Conservation (phyloP, 2,888 invertebrate genomes). For the Alcis repandata region DNA sequence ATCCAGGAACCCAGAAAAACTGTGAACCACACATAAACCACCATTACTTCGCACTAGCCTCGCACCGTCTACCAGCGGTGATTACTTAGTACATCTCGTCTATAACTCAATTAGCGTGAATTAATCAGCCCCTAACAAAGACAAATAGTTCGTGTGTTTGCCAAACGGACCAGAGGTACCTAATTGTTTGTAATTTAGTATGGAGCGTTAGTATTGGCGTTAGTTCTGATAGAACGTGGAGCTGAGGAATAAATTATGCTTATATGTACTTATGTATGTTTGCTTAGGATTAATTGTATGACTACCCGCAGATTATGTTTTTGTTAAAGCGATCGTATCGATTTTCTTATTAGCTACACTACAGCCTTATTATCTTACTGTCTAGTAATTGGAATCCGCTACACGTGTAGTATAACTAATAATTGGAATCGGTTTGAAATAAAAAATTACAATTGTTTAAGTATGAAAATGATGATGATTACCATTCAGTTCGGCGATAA, state of each 20-base stretch:
- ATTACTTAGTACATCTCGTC: slow-evolving; percentile 39
- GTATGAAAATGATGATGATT: no score
- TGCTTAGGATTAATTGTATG: neutral
- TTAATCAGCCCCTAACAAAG: slow-evolving; percentile 50
- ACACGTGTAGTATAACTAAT: no score
- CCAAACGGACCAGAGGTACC: slow-evolving; percentile 27
- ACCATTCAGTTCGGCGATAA: no score
- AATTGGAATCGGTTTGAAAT: no score
- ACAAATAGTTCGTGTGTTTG: slow-evolving; percentile 49
- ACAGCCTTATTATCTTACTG: no score
- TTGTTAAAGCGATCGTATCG: no score
- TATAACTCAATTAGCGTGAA: slow-evolving; percentile 48
- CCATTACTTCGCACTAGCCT: neutral
- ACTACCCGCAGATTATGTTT: neutral
- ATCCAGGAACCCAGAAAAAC: no score
- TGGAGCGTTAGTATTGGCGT: slow-evolving; percentile 17
- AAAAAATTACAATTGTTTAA: no score
- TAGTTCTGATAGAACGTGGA: slow-evolving; percentile 4
- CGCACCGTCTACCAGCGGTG: slow-evolving; percentile 15
- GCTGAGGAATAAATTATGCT: neutral
- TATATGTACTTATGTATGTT: neutral
- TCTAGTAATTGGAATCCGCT: no score
- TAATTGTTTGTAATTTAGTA: slow-evolving; percentile 35
- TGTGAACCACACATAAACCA: no score
- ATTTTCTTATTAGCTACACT: no score